Evolutionary conservation across 1,140 invertebrate species (phyloP), one percentile per base, ranked within the genome.

Genomic region (Cydia splendana): DNA sequence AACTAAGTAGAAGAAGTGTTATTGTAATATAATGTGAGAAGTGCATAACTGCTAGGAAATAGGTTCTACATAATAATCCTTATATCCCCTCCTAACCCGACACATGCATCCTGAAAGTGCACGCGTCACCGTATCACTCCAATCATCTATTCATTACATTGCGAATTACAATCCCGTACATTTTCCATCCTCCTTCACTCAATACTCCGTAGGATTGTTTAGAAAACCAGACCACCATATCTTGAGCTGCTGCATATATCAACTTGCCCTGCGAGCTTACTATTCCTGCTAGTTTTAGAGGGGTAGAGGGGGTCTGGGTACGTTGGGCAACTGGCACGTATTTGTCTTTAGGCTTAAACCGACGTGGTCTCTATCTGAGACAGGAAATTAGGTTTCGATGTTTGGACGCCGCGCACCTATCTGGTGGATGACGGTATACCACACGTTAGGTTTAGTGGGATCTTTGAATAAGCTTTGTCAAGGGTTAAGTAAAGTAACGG

Each of bases 371-470:
- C 88, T 91, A 90, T 90, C 90, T 91, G 86, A 90, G 90, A 91
- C 90, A 90, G 90, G 90, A 91, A 91, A 91, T 91, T 91, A 91
- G 90, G 90, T 91, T 91, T 91, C 83, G 86, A 84, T 88, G 90
- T 90, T 89, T 88, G 87, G 83, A 86, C 87, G 85, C 79, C 74
- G 80, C 67, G 67, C 30, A 34, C 30, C 79, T 87, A 82, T 86
- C 81, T 76, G 69, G 74, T 80, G 84, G 84, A 85, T 76, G 74
- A 82, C 48, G 53, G 81, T 81, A 86, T 86, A 80, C 78, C 65
- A 42, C 45, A 83, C 65, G 38, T 45, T 15, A 7, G 65, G 65
- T 69, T 15, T 69, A 69, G 24, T 34, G 13, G 9, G 24, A 13
- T 30, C 28, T 62, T 2, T 79, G 42, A 45, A 65, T 73, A 48